phyloP scores from a whole-genome alignment of 1,140 invertebrate genomes.

The Vanessa atalanta region DNA sequence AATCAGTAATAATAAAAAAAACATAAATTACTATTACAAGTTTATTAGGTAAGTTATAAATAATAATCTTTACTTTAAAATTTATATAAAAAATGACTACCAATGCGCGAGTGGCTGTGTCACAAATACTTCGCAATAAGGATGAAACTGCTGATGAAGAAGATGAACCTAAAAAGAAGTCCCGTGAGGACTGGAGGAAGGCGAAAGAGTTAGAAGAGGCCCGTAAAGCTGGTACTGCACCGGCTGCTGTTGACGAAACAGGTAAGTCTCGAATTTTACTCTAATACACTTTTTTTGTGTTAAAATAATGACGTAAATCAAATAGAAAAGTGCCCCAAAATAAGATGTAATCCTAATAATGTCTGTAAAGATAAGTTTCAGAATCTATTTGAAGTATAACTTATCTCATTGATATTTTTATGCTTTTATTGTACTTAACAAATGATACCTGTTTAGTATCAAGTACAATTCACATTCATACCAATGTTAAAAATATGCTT shows the following conservation, averaged over 20 bases:
- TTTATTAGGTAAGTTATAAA: too few species aligned
- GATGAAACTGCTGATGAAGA: slow-evolving; percentile 84
- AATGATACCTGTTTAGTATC: too few species aligned
- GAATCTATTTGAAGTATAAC: too few species aligned
- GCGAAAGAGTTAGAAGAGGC: slow-evolving; percentile 99
- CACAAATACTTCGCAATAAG: slow-evolving; percentile 82
- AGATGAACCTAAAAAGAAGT: slow-evolving; percentile 94
- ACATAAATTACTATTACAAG: too few species aligned
- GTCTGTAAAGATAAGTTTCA: too few species aligned
- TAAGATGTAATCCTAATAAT: too few species aligned
- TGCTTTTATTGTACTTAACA: too few species aligned
- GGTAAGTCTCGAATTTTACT: slow-evolving; percentile 79
- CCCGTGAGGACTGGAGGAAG: slow-evolving; percentile 95
- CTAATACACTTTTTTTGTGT: neutral
- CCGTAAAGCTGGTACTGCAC: slow-evolving; percentile 98
- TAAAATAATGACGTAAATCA: neutral
- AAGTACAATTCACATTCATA: too few species aligned
- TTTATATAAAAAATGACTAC: slow-evolving; percentile 48
- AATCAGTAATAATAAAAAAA: too few species aligned
- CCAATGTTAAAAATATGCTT: too few species aligned
- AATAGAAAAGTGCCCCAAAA: neutral
- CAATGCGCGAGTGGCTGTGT: slow-evolving; percentile 74
- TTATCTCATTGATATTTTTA: too few species aligned
- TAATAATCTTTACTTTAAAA: neutral
- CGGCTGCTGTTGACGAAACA: slow-evolving; percentile 99